Base-by-base conservation (phyloP, 2,888 invertebrate species). In the Heliconius cydno region DNA sequence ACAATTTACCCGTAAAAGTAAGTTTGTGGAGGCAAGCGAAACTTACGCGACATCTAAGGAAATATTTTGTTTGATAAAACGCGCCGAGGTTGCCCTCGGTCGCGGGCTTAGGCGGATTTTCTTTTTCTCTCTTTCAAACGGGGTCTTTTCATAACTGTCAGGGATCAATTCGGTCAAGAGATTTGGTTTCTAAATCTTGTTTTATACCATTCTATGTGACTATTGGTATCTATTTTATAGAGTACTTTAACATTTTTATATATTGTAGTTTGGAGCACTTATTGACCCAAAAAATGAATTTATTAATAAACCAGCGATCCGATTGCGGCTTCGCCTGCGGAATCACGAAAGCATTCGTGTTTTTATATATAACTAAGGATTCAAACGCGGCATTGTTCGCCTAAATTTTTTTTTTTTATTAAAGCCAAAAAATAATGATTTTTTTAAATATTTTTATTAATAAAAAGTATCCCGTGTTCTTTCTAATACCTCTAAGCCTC, bases 91-190 rank as follows among this genome's bases (percentile, higher is more conserved):
- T 93, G 90, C 87, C 87, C 87, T 86, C 83, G 86, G 87, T 86
- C 84, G 87, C 85, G 85, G 87, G 92, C 90, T 92, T 92, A 92
- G 84, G 84, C 86, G 90, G 91, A 89, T 92, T 91, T 90, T 85
- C 87, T 89, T 90, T 89, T 88, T 84, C 86, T 87, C 86, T 86
- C 86, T 86, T 85, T 85, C 86, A 88, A 89, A 90, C 88, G 85
- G 90, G 85, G 86, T 88, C 92, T 92, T 94, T 94, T 93, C 92
- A 94, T 94, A 94, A 92, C 90, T 92, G 94, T 92, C 92, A 86
- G 86, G 88, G 89, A 89, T 90, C 90, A 89, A 91, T 91, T 86
- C 88, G 89, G 88, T 87, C 88, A 87, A 87, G 85, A 89, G 91
- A 91, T 92, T 92, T 89, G 86, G 86, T 86, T 87, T 86, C 86